Evolutionary conservation across 1,140 invertebrate genomes (phyloP).

Genomic region (Saccostrea echinata): DNA sequence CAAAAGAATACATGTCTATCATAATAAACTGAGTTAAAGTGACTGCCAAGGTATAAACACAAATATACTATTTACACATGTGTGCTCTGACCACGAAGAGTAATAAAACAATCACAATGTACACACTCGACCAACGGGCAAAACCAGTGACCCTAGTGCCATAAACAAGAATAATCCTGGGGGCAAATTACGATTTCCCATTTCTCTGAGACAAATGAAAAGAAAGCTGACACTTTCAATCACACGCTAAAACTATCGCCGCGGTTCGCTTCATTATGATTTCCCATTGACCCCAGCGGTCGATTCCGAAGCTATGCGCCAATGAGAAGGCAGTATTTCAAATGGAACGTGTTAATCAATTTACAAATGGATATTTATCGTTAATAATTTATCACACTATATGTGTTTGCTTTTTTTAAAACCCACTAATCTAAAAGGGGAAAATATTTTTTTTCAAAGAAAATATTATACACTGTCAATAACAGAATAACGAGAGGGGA

Average conservation of each 20-base stretch:
- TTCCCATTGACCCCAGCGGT: constrained; percentile 29
- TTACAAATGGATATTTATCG: constrained; percentile 26
- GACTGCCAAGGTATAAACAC: constrained; percentile 20
- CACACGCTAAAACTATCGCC: constrained; percentile 33
- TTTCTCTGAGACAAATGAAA: constrained; percentile 22
- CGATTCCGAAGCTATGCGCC: constrained; percentile 15
- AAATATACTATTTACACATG: constrained; percentile 30
- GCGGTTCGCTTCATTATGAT: constrained; percentile 16
- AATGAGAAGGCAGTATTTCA: constrained; percentile 27
- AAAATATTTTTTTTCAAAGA: background rate
- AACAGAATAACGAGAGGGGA: background rate
- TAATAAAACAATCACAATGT: constrained; percentile 29
- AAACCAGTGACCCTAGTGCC: background rate
- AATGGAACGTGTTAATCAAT: constrained; percentile 31
- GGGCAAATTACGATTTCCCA: constrained; percentile 36
- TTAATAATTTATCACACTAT: constrained; percentile 15
- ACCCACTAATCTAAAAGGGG: background rate
- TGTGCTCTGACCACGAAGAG: background rate
- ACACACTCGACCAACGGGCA: constrained; percentile 8
- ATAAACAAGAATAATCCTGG: constrained; percentile 16
- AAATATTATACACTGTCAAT: background rate
- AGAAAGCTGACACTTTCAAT: constrained; percentile 33
- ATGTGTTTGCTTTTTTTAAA: background rate
- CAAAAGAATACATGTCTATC: background rate
- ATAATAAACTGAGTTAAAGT: constrained; percentile 26